These are phyloP conservation scores for Drosophila subobscura DNA, from an alignment of 1,140 invertebrate species.

Conservation along the genomic window DNA sequence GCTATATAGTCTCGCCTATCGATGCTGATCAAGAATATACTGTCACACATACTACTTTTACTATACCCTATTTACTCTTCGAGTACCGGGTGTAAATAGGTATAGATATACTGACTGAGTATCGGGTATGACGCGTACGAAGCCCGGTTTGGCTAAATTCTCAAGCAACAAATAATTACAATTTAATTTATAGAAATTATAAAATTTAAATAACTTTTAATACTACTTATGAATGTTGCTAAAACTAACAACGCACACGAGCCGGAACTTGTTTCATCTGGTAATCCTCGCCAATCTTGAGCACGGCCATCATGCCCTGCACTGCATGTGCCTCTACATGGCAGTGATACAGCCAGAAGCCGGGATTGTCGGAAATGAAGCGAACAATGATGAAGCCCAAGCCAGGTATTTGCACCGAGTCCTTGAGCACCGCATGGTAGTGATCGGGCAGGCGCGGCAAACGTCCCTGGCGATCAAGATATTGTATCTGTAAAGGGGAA, in stretches of 20 bases:
- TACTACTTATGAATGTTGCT: background rate
- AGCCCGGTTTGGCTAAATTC: too few species aligned
- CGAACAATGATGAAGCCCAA: constrained; percentile 75
- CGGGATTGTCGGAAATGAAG: constrained; percentile 76
- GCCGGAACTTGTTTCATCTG: constrained; percentile 76
- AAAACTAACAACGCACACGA: constrained; percentile 51
- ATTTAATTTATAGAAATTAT: background rate
- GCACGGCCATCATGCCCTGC: constrained; percentile 85
- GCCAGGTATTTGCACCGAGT: constrained; percentile 73
- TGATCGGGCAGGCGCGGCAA: constrained; percentile 59
- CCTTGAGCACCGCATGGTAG: constrained; percentile 68
- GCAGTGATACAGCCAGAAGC: constrained; percentile 80
- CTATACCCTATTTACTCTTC: too few species aligned
- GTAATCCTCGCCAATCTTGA: constrained; percentile 84
- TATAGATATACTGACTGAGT: too few species aligned
- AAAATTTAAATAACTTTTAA: background rate
- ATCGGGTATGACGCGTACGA: too few species aligned
- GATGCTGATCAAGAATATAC: too few species aligned
- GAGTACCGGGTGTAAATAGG: too few species aligned
- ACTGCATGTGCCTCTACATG: constrained; percentile 84
- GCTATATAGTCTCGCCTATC: too few species aligned
- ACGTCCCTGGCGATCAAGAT: constrained; percentile 66
- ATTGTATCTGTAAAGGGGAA: constrained; percentile 43
- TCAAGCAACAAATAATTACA: too few species aligned
- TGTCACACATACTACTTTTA: too few species aligned